A percentile compares a stretch with the other conserved stretches of the same genome.
Conservation (phyloP, 2,797 vertebrate genomes). For the Triplophysa bombifrons region DNA sequence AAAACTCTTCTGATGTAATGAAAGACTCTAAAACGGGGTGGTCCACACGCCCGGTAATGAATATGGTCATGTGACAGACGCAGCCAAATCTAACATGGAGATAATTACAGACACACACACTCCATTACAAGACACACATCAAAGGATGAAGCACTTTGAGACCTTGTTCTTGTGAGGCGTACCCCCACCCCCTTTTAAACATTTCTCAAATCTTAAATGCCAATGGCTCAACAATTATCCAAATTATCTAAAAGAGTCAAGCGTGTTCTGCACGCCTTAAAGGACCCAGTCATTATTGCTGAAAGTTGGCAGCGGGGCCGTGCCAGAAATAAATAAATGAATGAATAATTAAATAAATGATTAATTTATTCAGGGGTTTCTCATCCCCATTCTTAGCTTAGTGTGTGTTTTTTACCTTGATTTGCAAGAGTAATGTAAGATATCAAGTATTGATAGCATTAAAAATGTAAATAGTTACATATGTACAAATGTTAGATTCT, state of each 20-base stretch:
- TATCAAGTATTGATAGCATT: too few species aligned
- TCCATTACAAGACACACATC: slow-evolving; percentile 57
- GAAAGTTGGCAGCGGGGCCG: slow-evolving; percentile 10
- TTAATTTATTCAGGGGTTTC: too few species aligned
- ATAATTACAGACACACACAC: slow-evolving; percentile 43
- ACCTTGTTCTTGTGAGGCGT: slow-evolving; percentile 41
- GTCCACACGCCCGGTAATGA: slow-evolving; percentile 27
- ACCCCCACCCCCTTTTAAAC: slow-evolving; percentile 55
- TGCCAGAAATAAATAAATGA: slow-evolving; percentile 15
- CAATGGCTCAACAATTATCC: slow-evolving; percentile 56
- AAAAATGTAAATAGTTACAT: too few species aligned
- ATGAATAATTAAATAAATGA: too few species aligned
- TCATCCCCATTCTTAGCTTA: too few species aligned
- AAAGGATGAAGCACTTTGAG: slow-evolving; percentile 51
- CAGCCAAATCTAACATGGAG: slow-evolving; percentile 24
- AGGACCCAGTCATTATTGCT: slow-evolving; percentile 52
- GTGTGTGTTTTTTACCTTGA: too few species aligned
- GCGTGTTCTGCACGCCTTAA: slow-evolving; percentile 46
- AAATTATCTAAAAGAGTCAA: slow-evolving; percentile 53
- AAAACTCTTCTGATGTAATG: slow-evolving; percentile 35
- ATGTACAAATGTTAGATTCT: too few species aligned
- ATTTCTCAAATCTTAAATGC: slow-evolving; percentile 55
- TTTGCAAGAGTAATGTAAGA: too few species aligned
- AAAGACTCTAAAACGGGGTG: slow-evolving; percentile 37
- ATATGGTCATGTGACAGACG: slow-evolving; percentile 27